These are phyloP conservation scores for Peromyscus maniculatus DNA, from an alignment of 2,113 vertebrate species.

Conservation along the genomic window DNA sequence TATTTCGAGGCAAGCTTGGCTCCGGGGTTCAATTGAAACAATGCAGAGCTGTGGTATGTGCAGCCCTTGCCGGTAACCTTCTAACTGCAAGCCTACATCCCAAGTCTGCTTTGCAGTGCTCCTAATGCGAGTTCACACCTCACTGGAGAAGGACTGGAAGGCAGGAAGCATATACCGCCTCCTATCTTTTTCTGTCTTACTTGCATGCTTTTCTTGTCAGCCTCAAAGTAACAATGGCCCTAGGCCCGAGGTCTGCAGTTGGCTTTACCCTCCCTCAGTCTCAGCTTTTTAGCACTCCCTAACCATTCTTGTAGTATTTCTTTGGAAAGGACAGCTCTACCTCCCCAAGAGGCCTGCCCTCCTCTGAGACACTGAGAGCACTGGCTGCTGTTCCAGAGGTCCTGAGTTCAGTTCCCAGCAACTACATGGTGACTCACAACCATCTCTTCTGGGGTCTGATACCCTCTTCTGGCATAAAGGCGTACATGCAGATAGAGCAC, in stretches of 20 bases:
- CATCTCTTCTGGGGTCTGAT: no score
- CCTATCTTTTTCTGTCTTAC: not conserved
- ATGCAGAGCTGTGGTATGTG: not conserved
- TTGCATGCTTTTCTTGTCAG: not conserved
- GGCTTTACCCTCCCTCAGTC: not conserved
- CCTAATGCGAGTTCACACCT: not conserved
- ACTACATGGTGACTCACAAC: no score
- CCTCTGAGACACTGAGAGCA: not conserved
- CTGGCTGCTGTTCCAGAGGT: no score
- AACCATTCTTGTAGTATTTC: not conserved
- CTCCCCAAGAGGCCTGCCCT: not conserved
- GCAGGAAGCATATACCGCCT: not conserved
- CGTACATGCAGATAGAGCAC: no score
- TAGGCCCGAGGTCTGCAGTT: rapidly evolving
- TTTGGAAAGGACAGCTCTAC: not conserved
- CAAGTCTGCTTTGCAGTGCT: not conserved
- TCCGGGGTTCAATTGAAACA: not conserved
- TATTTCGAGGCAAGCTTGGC: not conserved
- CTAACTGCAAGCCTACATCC: not conserved
- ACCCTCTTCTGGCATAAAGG: no score
- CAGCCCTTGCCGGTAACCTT: not conserved
- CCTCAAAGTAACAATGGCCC: not conserved
- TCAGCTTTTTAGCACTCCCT: not conserved
- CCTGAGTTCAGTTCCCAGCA: no score
- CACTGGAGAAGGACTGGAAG: not conserved